These are phyloP conservation scores for Alectura lathami DNA, from an alignment of 2,113 vertebrate species.

Conservation along the genomic window DNA sequence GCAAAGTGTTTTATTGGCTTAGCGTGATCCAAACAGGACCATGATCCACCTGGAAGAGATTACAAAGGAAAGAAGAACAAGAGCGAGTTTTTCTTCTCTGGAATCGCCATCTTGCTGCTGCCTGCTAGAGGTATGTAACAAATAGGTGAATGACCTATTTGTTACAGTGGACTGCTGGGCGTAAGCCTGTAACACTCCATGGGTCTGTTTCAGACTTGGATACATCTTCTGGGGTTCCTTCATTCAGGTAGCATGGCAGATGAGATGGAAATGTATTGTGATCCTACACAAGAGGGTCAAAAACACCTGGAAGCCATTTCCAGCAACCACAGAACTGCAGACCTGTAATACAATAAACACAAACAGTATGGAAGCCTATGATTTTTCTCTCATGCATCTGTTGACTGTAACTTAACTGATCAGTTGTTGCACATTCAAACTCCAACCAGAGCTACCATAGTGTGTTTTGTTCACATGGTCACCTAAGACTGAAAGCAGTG, in stretches of 20 bases:
- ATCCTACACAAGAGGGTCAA: not conserved
- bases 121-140: not conserved
- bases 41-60: not conserved
- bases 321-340: not conserved
- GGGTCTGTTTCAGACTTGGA: not conserved
- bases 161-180: not conserved
- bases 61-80: not conserved
- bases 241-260: not conserved
- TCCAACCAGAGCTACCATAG: not conserved
- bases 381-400: not conserved
- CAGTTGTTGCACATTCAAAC: not conserved
- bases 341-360: not conserved
- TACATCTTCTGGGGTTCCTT: not conserved
- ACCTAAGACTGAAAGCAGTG: not conserved
- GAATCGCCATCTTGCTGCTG: not conserved
- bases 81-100: not conserved
- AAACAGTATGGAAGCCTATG: not conserved
- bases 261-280: not conserved
- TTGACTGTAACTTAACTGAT: not conserved
- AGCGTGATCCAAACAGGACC: not conserved
- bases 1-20: not conserved
- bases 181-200: not conserved
- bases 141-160: not conserved
- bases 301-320: not conserved
- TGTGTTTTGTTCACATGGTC: not conserved